phyloP scores from a whole-genome alignment of 2,888 invertebrate species.

The Meloe dianella region DNA sequence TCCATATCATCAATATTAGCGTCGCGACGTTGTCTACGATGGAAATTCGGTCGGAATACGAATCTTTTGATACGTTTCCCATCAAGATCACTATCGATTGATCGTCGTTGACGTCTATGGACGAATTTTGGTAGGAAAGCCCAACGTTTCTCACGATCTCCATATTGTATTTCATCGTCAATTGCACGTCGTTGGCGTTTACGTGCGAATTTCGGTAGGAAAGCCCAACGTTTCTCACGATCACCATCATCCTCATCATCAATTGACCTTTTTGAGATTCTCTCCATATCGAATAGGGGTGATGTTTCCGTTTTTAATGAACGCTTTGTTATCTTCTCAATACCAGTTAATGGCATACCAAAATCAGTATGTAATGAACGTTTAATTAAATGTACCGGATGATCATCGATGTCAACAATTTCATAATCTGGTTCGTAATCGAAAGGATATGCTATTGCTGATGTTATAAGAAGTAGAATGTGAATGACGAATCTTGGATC shows the following conservation, averaged over 20 bases:
- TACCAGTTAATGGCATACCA: conserved; percentile 10
- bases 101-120: conserved; percentile 6
- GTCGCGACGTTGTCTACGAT: neutral
- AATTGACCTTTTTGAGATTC: conserved; percentile 16
- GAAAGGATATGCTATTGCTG: conserved; percentile 13
- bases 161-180: neutral
- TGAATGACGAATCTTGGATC: conserved; percentile 13
- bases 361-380: conserved; percentile 17
- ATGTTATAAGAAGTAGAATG: conserved; percentile 11
- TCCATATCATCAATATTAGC: neutral
- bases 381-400: neutral
- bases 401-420: neutral
- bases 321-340: conserved; percentile 10
- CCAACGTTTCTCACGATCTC: conserved; percentile 6
- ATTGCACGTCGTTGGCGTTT: neutral
- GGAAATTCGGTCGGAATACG: neutral
- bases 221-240: conserved; percentile 19
- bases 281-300: conserved; percentile 25
- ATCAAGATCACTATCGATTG: neutral
- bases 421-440: conserved; percentile 19
- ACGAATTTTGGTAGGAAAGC: conserved; percentile 10
- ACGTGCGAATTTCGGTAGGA: conserved; percentile 16
- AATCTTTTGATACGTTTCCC: neutral
- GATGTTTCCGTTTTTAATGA: conserved; percentile 11
- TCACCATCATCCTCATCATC: conserved; percentile 9